Evolutionary conservation across 2,797 vertebrate species (phyloP).

Genomic region (Smutsia gigantea): DNA sequence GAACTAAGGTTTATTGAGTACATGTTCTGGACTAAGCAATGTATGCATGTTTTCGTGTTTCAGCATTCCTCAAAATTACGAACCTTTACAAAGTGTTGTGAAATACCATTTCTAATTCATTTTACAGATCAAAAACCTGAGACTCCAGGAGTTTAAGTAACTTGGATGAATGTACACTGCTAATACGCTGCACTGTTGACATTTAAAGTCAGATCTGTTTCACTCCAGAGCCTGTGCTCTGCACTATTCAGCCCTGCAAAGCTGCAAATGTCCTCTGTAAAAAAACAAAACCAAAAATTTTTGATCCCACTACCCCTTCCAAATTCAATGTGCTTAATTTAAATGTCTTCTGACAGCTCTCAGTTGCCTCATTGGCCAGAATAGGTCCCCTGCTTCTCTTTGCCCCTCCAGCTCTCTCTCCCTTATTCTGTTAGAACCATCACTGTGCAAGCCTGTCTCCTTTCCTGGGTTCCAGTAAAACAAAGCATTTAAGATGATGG

Average conservation of each 20-base stretch:
- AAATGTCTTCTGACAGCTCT: not conserved
- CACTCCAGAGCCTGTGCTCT: not conserved
- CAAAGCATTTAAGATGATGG: not conserved
- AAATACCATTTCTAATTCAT: constrained; percentile 33
- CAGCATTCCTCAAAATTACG: not conserved
- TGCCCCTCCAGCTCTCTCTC: not conserved
- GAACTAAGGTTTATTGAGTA: not conserved
- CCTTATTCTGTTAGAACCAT: not conserved
- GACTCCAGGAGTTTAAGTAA: constrained; percentile 17
- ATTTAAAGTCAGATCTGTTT: not conserved
- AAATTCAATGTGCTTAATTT: not conserved
- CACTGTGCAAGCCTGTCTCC: not conserved
- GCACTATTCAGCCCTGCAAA: not conserved
- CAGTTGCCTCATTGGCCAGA: not conserved
- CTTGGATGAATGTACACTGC: not conserved
- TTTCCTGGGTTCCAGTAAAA: not conserved
- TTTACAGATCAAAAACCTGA: not conserved
- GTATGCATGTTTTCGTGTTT: not conserved
- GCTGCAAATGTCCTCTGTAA: not conserved
- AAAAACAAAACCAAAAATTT: not conserved
- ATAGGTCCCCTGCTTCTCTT: not conserved
- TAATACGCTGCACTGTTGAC: not conserved
- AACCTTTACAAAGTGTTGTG: not conserved
- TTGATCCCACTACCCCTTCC: not conserved
- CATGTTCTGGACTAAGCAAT: not conserved